A percentile compares a stretch with the other conserved stretches of the same genome.
phyloP scores from a whole-genome alignment of 2,888 invertebrate species.

The Anthoptus insignis region DNA sequence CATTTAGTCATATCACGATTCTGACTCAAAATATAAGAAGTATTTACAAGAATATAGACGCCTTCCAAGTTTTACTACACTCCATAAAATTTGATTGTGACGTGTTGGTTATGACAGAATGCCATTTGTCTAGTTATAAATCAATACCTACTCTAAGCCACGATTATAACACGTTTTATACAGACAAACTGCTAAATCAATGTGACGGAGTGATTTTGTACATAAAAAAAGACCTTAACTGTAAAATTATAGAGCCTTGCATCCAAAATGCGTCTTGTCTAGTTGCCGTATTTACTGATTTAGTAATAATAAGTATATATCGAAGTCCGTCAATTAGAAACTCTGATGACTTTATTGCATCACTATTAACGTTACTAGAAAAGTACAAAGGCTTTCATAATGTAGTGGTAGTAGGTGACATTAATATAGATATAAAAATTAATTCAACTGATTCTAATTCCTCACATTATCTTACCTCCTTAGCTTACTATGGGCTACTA shows the following conservation, averaged over 20 bases:
- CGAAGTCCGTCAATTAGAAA: no score
- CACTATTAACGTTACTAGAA: no score
- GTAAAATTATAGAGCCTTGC: conserved; percentile 1
- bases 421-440: no score
- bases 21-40: conserved; percentile 12
- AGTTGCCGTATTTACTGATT: background rate
- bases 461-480: no score
- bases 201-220: conserved; percentile 3
- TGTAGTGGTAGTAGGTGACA: no score
- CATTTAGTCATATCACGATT: background rate
- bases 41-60: conserved; percentile 6
- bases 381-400: no score
- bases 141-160: background rate
- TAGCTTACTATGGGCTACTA: no score
- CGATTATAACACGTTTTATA: conserved; percentile 3
- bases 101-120: conserved; percentile 4
- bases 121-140: conserved; percentile 6
- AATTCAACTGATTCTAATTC: no score
- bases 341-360: no score
- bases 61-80: conserved; percentile 9
- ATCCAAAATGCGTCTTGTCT: conserved; percentile 3
- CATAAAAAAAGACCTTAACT: background rate
- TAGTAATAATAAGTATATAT: conserved; percentile 4
- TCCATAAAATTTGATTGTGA: conserved; percentile 8
- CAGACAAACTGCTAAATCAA: background rate